A percentile compares a stretch with the other conserved stretches of the same genome.
These are phyloP conservation scores for Megatriorchis doriae DNA, from an alignment of 2,113 vertebrate species.

Conservation along the genomic window DNA sequence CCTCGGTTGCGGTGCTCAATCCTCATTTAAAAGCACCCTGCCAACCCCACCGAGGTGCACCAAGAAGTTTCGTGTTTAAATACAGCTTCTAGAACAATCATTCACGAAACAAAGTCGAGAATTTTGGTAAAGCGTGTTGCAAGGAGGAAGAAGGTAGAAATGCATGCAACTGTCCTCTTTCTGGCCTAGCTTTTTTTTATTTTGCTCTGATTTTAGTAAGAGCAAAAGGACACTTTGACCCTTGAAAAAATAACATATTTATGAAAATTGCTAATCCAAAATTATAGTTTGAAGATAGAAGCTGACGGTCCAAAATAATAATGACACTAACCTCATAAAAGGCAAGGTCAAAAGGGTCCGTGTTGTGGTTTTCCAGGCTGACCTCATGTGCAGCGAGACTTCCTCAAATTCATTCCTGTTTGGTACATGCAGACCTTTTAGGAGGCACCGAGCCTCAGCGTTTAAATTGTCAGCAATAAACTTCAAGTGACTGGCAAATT, in stretches of 20 bases:
- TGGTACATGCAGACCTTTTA: background rate
- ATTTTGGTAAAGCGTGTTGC: fast-evolving
- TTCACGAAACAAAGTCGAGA: fast-evolving
- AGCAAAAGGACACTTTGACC: background rate
- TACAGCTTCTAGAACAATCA: background rate
- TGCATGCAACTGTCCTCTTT: background rate
- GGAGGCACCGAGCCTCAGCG: background rate
- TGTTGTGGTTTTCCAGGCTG: background rate
- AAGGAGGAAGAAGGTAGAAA: fast-evolving
- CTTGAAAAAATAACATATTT: background rate
- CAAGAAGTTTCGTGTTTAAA: background rate
- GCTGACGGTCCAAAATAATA: fast-evolving
- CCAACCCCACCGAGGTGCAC: too few relatives aligned
- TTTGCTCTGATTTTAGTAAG: background rate
- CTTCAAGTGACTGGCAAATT: background rate
- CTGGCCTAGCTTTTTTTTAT: background rate
- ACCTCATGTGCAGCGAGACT: background rate
- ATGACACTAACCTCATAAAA: background rate
- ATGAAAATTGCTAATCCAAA: background rate
- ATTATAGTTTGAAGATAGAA: background rate
- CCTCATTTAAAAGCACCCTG: background rate
- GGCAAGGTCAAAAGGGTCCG: background rate
- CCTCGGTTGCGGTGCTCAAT: fast-evolving
- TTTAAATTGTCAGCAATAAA: fast-evolving
- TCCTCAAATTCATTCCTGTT: background rate